These are phyloP conservation scores for Chaenodraco wilsoni DNA, from an alignment of 2,797 vertebrate genomes.

Conservation along the genomic window DNA sequence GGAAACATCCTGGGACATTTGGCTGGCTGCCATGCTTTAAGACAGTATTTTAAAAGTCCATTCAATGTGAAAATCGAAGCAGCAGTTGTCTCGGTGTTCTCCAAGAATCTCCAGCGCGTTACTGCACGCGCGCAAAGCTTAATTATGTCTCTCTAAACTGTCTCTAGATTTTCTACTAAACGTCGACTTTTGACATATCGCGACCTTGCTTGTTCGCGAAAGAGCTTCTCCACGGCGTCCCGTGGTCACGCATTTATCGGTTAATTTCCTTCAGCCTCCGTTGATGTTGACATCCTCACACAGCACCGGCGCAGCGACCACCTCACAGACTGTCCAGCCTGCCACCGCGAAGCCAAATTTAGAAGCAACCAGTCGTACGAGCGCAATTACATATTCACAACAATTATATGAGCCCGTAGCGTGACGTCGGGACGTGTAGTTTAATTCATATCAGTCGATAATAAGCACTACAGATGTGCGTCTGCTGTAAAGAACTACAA, in stretches of 20 bases:
- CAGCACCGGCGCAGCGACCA: conserved; percentile 45
- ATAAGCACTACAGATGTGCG: conserved; percentile 63
- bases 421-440: conserved; percentile 88
- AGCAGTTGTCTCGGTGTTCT: conserved; percentile 40
- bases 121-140: conserved; percentile 32
- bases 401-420: conserved; percentile 58
- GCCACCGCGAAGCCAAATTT: conserved; percentile 89
- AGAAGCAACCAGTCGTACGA: conserved; percentile 88
- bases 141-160: conserved; percentile 23
- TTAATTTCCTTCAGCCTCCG: conserved; percentile 60
- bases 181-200: conserved; percentile 50
- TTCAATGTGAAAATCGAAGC: conserved; percentile 18
- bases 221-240: conserved; percentile 50
- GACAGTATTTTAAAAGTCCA: conserved; percentile 57
- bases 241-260: conserved; percentile 51
- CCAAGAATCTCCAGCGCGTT: conserved; percentile 45
- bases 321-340: conserved; percentile 72
- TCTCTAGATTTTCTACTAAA: conserved; percentile 10
- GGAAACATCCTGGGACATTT: conserved; percentile 57
- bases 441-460: conserved; percentile 59
- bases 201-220: conserved; percentile 44
- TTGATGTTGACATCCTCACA: conserved; percentile 52
- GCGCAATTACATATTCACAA: conserved; percentile 93
- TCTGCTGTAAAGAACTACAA: conserved; percentile 82
- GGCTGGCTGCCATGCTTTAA: conserved; percentile 18